Base-by-base conservation (phyloP, 1,140 invertebrate genomes). In the Thalassaphorura encarpata region DNA sequence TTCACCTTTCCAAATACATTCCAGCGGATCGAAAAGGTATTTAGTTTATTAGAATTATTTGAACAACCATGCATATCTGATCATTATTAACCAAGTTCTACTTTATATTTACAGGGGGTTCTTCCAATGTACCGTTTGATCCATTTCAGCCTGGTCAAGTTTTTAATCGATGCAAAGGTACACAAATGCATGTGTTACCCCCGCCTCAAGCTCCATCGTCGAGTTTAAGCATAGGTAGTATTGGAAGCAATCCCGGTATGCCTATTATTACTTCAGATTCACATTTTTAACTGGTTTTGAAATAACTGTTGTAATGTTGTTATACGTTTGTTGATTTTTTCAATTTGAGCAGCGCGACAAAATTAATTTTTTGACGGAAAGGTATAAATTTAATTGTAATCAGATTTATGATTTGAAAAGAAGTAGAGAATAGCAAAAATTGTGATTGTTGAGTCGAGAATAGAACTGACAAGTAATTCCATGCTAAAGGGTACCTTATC, bases 1-100 rank as follows among this genome's bases (percentile, higher is more conserved):
- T 96, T 52, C 77, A 88, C 55, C 73, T 96, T n/a, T 91, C 87
- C 5, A 90, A 90, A 65, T 95, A 94, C 71, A 88, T 90, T 64
- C 85, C 87, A 18, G 85, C 85, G 16, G 81, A 83, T 50, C 54
- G 61, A 27, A 79, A 78, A 54, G 56, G 60, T 61, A 46, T 51
- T n/a, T 24, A 13, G 15, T 39, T 51, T 8, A 24, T 23, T 46
- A 29, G 5, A 23, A 39, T 4, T 41, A 52, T 24, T 52, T n/a
- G 21, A 40, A 40, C 16, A 42, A 41, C 45, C 45, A 45, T 41
- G 18, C 8, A 19, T 11, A 8, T 47, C 23, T 4, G 21, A 8
- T 33, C 8, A 18, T 48, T 50, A 36, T 33, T 5, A 13, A 47
- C 28, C 28, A 23, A 19, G n/a, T 55, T 46, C 40, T 28, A 51